These are phyloP conservation scores for Biston stratarius DNA, from an alignment of 2,888 invertebrate genomes.

Conservation along the genomic window DNA sequence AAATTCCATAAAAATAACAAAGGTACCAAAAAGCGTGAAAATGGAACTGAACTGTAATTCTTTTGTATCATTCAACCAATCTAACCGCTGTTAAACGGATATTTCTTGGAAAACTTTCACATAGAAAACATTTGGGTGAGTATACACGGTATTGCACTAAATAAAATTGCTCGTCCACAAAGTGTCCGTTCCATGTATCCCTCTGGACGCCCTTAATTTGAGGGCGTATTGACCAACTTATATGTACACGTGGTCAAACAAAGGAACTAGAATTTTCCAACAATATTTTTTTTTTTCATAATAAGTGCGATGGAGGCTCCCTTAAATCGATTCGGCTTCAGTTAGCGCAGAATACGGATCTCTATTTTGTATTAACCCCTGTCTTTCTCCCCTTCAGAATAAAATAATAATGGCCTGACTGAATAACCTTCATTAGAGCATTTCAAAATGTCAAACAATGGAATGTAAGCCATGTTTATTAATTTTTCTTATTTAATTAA, in stretches of 20 bases:
- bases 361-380: constrained; percentile 26
- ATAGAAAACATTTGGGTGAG: constrained; percentile 5
- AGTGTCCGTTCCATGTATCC: constrained; percentile 29
- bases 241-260: background rate
- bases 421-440: constrained; percentile 34
- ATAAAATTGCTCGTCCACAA: constrained; percentile 32
- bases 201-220: constrained; percentile 24
- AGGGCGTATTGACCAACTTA: constrained; percentile 9
- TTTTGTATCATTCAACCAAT: too few species aligned
- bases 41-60: too few species aligned
- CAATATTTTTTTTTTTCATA: background rate
- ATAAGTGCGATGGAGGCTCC: constrained; percentile 1
- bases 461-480: constrained; percentile 12
- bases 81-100: background rate
- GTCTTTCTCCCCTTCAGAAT: constrained; percentile 31
- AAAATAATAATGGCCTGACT: constrained; percentile 21
- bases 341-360: constrained; percentile 5
- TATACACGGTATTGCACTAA: constrained; percentile 33
- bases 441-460: constrained; percentile 13
- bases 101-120: constrained; percentile 1
- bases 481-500: background rate
- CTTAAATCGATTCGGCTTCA: background rate
- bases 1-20: too few species aligned
- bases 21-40: too few species aligned
- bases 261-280: background rate